Conservation (phyloP, 2,888 invertebrate genomes). For the Allolobophora icterica region DNA sequence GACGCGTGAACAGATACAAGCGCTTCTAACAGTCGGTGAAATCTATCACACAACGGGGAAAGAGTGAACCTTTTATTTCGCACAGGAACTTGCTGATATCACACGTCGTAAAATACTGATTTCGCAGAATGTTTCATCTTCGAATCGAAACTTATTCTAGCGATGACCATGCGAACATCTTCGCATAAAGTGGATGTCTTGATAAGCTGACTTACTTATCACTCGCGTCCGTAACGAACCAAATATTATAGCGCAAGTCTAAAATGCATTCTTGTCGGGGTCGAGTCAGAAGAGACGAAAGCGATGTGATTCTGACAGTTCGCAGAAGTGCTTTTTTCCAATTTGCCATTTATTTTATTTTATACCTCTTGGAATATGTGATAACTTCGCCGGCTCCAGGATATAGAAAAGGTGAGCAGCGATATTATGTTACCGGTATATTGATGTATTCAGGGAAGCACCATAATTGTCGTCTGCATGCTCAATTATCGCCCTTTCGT, state of each 20-base stretch:
- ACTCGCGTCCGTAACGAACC: not conserved
- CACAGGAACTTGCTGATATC: not conserved
- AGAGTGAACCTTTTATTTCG: not conserved
- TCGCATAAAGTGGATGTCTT: not conserved
- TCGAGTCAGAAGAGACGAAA: not conserved
- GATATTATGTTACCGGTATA: not conserved
- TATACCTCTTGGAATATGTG: slow-evolving; percentile 17
- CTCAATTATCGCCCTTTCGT: not conserved
- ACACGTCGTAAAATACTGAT: not conserved
- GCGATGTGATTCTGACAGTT: not conserved
- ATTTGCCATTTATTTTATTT: not conserved
- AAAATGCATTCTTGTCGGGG: not conserved
- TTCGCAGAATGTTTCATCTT: not conserved
- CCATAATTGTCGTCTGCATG: not conserved
- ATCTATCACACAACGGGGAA: not conserved
- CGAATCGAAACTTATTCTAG: not conserved
- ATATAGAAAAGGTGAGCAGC: not conserved
- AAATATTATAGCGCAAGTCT: not conserved
- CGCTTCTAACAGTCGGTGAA: too few relatives aligned
- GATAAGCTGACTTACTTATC: not conserved
- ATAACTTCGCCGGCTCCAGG: slow-evolving; percentile 17
- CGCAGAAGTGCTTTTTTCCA: not conserved
- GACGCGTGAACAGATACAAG: not conserved
- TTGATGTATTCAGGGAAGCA: not conserved
- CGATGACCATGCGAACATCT: not conserved